phyloP scores from a whole-genome alignment of 2,113 vertebrate species.

The Hippocampus guttulatus region DNA sequence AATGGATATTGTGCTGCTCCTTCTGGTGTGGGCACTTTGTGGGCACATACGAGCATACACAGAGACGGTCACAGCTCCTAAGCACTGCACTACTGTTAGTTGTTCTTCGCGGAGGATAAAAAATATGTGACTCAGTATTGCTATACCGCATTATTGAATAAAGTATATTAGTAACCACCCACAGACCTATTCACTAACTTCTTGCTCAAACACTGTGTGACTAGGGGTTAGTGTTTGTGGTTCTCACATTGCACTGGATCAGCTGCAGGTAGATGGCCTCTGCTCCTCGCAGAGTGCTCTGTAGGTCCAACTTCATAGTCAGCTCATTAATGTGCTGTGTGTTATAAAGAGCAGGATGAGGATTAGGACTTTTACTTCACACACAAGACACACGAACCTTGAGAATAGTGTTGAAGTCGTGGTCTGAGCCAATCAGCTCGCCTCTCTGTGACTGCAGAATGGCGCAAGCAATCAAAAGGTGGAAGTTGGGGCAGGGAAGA shows the following conservation, averaged over 20 bases:
- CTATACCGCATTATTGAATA: no score
- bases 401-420: slow-evolving; percentile 90
- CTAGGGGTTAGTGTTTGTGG: not conserved
- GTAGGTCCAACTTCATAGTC: slow-evolving; percentile 87
- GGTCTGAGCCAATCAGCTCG: slow-evolving; percentile 83
- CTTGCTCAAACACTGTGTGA: not conserved
- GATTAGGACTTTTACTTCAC: no score
- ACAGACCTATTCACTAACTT: not conserved
- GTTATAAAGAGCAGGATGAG: not conserved
- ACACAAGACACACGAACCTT: slow-evolving; percentile 68
- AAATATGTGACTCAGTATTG: no score
- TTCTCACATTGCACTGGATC: slow-evolving; percentile 53
- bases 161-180: no score
- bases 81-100: no score
- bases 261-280: slow-evolving; percentile 86
- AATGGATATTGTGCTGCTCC: no score
- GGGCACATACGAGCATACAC: no score
- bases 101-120: no score
- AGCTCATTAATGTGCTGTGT: slow-evolving; percentile 88
- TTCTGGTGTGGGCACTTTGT: no score
- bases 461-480: slow-evolving; percentile 84
- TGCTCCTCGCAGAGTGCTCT: slow-evolving; percentile 70
- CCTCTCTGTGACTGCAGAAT: slow-evolving; percentile 84
- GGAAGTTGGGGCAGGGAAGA: slow-evolving; percentile 83
- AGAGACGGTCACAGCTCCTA: no score